phyloP scores from a whole-genome alignment of 1,140 invertebrate genomes.

The Drosophila santomea region DNA sequence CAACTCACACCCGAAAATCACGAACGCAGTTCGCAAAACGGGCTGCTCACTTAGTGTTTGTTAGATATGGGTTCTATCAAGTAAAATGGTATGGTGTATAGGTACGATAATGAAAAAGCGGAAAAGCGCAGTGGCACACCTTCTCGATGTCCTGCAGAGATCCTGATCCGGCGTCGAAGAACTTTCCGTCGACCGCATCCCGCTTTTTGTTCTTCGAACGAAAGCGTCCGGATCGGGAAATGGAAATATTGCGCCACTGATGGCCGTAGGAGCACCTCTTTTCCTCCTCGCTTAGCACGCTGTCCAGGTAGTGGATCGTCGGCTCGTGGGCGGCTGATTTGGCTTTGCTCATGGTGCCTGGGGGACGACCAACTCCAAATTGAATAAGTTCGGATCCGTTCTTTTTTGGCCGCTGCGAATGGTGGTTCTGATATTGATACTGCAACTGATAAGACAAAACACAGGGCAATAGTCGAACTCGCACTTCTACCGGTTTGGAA shows the following conservation, averaged over 20 bases:
- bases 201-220: conserved; percentile 82
- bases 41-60: conserved; percentile 26
- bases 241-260: conserved; percentile 82
- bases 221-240: conserved; percentile 80
- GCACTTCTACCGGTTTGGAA: conserved; percentile 15
- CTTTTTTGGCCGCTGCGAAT: conserved; percentile 2
- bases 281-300: conserved; percentile 80
- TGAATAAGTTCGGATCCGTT: conserved; percentile 13
- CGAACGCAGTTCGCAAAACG: conserved; percentile 41
- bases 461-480: conserved; percentile 27
- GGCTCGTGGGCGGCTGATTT: conserved; percentile 79
- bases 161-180: conserved; percentile 60
- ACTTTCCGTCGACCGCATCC: conserved; percentile 79
- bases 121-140: conserved; percentile 40
- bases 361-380: background rate
- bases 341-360: conserved; percentile 46
- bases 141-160: conserved; percentile 62
- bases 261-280: conserved; percentile 78
- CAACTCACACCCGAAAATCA: conserved; percentile 34
- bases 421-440: conserved; percentile 26
- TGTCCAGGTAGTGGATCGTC: conserved; percentile 79
- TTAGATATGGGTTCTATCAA: no score
- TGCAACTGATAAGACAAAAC: conserved; percentile 22
- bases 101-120: conserved; percentile 9
- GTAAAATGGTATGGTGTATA: background rate